Conservation (phyloP, 2,113 vertebrate species). For the Sinocyclocheilus anshuiensis region DNA sequence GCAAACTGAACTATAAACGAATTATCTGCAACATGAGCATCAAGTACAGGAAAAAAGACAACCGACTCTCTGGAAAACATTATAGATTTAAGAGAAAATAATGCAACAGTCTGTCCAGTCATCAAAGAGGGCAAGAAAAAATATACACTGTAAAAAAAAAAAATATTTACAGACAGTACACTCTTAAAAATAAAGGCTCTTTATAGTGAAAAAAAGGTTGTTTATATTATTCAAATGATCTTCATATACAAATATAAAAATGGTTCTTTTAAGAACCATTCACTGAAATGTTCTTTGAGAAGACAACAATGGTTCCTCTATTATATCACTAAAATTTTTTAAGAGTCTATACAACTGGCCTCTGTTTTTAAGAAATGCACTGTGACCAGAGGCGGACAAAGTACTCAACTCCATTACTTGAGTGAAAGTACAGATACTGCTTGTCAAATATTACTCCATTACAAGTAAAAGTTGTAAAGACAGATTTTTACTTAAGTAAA, state of each 20-base stretch:
- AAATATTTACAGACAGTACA: neutral
- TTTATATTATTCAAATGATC: neutral
- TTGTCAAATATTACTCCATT: too few species aligned
- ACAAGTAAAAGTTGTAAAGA: too few species aligned
- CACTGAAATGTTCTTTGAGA: too few species aligned
- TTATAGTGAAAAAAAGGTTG: too few species aligned
- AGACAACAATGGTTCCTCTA: too few species aligned
- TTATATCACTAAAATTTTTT: too few species aligned
- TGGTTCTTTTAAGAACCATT: too few species aligned
- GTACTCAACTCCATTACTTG: too few species aligned
- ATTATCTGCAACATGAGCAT: neutral
- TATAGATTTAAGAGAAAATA: neutral
- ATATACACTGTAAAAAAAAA: slow-evolving; percentile 3
- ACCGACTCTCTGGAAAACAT: neutral
- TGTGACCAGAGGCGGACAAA: too few species aligned
- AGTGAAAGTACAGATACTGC: too few species aligned
- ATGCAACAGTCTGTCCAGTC: neutral
- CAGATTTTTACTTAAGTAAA: too few species aligned
- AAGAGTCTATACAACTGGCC: neutral
- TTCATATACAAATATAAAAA: neutral
- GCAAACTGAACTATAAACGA: neutral
- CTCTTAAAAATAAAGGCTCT: too few species aligned
- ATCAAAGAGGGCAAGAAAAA: neutral
- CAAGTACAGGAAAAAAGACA: slow-evolving; percentile 4
- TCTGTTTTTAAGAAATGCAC: neutral